A percentile compares a stretch with the other conserved stretches of the same genome.
phyloP scores from a whole-genome alignment of 2,797 vertebrate genomes.

The Labeo calbasu region DNA sequence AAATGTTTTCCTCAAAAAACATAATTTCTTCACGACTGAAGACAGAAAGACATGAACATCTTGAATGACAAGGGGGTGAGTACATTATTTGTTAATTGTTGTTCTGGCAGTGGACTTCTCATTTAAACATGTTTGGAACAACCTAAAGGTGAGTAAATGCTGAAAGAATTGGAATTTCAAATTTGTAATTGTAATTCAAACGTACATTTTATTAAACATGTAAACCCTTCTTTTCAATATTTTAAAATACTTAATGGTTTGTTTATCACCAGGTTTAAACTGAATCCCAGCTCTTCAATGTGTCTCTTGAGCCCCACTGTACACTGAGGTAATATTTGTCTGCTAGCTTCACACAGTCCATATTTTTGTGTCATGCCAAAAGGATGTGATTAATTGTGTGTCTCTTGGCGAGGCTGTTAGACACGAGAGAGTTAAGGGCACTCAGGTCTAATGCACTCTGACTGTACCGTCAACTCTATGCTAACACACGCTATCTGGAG shows the following conservation, averaged over 20 bases:
- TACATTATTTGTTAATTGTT: too few species aligned
- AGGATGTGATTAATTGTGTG: constrained; percentile 18
- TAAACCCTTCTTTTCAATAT: not conserved
- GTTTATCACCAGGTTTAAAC: constrained; percentile 4
- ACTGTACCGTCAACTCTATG: constrained; percentile 39
- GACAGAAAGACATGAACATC: too few species aligned
- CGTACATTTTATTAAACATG: not conserved
- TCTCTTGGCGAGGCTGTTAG: constrained; percentile 7
- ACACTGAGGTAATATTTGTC: not conserved
- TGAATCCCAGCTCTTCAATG: not conserved
- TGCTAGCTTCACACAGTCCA: not conserved
- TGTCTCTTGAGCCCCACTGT: not conserved
- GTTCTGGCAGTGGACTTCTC: too few species aligned
- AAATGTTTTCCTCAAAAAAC: too few species aligned
- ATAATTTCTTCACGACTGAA: too few species aligned
- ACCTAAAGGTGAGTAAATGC: not conserved
- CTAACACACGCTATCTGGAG: constrained; percentile 25
- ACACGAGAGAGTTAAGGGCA: constrained; percentile 21
- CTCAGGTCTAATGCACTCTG: constrained; percentile 23
- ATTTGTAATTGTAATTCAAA: not conserved
- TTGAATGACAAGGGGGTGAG: too few species aligned
- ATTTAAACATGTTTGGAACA: not conserved
- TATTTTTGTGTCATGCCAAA: constrained; percentile 27
- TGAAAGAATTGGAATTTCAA: not conserved
- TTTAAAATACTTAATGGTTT: not conserved